Evolutionary conservation across 2,888 invertebrate species (phyloP).

Genomic region (Drepanosiphum platanoidis): DNA sequence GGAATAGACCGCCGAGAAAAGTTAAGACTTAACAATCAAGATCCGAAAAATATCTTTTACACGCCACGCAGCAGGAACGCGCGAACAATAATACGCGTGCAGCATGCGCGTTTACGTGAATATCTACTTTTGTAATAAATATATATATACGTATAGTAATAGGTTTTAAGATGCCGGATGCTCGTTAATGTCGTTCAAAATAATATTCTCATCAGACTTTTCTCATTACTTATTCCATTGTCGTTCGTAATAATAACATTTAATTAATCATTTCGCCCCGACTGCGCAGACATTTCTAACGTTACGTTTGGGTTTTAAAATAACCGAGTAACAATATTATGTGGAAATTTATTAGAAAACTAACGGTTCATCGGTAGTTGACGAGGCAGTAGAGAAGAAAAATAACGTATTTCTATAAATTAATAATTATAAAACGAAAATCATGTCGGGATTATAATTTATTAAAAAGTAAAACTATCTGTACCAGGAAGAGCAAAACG

Average conservation of each 20-base stretch:
- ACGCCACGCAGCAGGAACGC: neutral
- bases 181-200: conserved; percentile 12
- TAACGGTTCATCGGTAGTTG: no score
- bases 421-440: no score
- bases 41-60: neutral
- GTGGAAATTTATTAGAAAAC: neutral
- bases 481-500: neutral
- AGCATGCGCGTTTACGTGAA: no score
- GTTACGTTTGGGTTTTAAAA: neutral
- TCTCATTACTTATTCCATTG: neutral
- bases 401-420: no score
- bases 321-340: neutral
- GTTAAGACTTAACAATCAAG: conserved; percentile 37
- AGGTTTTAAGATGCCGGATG: neutral
- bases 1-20: conserved; percentile 32
- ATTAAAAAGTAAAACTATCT: no score
- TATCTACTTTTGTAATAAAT: neutral
- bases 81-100: neutral
- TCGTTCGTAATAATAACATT: neutral
- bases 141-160: neutral
- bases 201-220: neutral
- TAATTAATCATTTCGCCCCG: neutral
- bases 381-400: no score
- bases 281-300: no score
- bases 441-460: no score